Conservation (phyloP, 2,113 vertebrate species). For the Cyanoliseus patagonus region DNA sequence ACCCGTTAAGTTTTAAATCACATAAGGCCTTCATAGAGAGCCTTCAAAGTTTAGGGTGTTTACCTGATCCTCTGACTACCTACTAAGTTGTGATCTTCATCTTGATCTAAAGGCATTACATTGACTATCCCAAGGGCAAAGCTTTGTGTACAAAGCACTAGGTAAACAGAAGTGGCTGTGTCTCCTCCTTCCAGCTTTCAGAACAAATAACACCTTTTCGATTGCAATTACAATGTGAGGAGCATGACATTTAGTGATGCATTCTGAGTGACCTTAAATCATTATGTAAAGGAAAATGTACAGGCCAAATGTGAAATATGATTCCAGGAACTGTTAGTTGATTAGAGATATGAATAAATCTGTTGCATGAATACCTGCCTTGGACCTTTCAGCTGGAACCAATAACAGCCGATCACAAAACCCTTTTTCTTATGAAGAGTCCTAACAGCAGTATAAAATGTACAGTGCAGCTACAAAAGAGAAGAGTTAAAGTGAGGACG, state of each 20-base stretch:
- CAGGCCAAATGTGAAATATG: background rate
- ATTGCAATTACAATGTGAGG: background rate
- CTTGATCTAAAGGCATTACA: background rate
- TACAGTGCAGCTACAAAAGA: background rate
- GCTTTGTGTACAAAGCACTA: slow-evolving; percentile 3
- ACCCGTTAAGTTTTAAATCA: background rate
- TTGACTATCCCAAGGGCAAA: background rate
- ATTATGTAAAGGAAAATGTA: background rate
- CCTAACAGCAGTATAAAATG: background rate
- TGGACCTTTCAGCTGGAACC: background rate
- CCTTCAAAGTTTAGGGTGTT: background rate
- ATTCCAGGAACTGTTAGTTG: background rate
- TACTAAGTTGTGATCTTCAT: background rate
- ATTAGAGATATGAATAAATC: background rate
- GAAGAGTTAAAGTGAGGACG: background rate
- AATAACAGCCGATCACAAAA: background rate
- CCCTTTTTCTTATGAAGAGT: background rate
- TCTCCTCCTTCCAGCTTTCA: background rate
- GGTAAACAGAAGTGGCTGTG: background rate
- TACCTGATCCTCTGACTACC: background rate
- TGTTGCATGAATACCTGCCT: background rate
- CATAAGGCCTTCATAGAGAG: background rate
- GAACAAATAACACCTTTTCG: background rate
- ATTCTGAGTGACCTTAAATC: background rate
- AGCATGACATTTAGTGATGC: background rate